Evolutionary conservation across 2,797 vertebrate species (phyloP), one percentile per base, ranked within the genome.

Genomic region (Cuniculus paca): DNA sequence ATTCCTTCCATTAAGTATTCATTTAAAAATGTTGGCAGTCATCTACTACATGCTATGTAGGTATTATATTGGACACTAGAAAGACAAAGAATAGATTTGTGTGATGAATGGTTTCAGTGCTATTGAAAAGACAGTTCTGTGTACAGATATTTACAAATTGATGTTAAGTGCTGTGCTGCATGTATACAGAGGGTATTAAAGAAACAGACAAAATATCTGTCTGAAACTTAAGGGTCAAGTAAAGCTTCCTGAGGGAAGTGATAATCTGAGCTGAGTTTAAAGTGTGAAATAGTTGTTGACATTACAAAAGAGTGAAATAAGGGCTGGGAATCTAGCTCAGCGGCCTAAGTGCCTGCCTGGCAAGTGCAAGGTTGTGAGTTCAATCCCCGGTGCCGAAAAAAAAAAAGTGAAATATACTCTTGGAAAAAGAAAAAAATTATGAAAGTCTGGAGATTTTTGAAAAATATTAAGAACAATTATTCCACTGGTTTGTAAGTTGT

Each of bases 281-380:
- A 58, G 48, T 93, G 48, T 83, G 65, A 93, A 93, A 78, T 54
- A 84, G n/a, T 93, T 91, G 36, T 77, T 90, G 24, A 50, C 85
- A 54, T 63, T 82, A 86, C 87, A 74, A 39, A 19, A 95, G 16
- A 45, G 5, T 70, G 68, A 12, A 8, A 2, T 93, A 1, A n/a
- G n/a, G n/a, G n/a, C n/a, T n/a, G n/a, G n/a, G n/a, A n/a, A n/a
- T n/a, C n/a, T n/a, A n/a, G n/a, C n/a, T n/a, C n/a, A n/a, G n/a
- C n/a, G n/a, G n/a, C n/a, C n/a, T n/a, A n/a, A n/a, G n/a, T n/a
- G n/a, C n/a, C n/a, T n/a, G n/a, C n/a, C n/a, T n/a, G n/a, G n/a
- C n/a, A n/a, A n/a, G n/a, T n/a, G n/a, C n/a, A n/a, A n/a, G n/a
- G n/a, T n/a, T n/a, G n/a, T n/a, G n/a, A n/a, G n/a, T n/a, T n/a